These are phyloP conservation scores for Trematocara unimaculatum DNA, from an alignment of 2,113 vertebrate genomes.

Conservation along the genomic window DNA sequence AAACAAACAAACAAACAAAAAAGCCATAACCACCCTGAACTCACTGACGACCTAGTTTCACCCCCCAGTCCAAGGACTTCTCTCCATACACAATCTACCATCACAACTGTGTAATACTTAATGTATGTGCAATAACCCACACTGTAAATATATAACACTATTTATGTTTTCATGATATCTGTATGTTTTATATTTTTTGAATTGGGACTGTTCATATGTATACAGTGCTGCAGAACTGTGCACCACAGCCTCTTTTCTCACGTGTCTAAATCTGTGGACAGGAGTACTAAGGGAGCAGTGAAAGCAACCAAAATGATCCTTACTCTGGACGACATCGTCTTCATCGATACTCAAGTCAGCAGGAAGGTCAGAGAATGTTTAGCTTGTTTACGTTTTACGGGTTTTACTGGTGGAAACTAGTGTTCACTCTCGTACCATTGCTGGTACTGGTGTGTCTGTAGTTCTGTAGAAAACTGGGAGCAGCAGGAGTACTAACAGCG, in stretches of 20 bases:
- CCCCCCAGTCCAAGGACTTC: background rate
- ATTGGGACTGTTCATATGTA: accelerated
- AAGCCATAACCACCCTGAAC: background rate
- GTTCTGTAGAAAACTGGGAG: background rate
- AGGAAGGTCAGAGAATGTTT: slow-evolving; percentile 36
- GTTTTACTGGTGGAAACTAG: background rate
- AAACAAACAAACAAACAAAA: background rate
- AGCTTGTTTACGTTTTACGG: background rate
- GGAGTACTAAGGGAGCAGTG: slow-evolving; percentile 60
- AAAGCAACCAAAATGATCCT: slow-evolving; percentile 69
- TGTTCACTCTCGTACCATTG: background rate
- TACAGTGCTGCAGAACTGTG: background rate
- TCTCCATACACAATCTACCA: background rate
- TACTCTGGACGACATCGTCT: slow-evolving; percentile 77
- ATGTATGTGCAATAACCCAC: background rate
- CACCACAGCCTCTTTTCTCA: accelerated
- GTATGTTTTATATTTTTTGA: background rate
- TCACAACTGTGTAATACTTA: background rate
- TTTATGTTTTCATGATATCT: background rate
- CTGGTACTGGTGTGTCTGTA: background rate
- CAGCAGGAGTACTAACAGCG: background rate
- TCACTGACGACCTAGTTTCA: accelerated
- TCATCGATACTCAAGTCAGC: slow-evolving; percentile 73
- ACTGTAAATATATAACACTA: background rate
- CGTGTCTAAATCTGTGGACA: slow-evolving; percentile 2